phyloP scores from a whole-genome alignment of 35 echinoderm and acorn worm genomes.

The Lytechinus pictus region DNA sequence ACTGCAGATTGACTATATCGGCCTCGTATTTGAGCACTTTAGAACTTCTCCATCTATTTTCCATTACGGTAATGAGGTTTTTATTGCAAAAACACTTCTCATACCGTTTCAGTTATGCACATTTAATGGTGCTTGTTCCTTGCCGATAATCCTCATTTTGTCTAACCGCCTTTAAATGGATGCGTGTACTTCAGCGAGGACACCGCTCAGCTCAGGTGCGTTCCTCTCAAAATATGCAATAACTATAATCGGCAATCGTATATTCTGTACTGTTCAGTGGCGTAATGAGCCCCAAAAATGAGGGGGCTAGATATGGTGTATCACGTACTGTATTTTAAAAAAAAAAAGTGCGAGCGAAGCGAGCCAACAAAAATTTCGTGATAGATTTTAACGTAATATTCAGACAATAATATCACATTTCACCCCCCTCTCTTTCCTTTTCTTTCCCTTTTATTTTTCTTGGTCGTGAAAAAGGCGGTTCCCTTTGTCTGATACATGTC shows the following conservation, averaged over 20 bases:
- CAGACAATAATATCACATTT: too few species aligned
- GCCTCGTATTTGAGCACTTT: neutral
- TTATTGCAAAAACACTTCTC: neutral
- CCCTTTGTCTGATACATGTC: too few species aligned
- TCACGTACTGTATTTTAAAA: too few species aligned
- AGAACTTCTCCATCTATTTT: neutral
- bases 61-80: neutral
- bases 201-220: neutral
- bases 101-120: neutral
- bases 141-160: neutral
- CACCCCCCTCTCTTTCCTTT: too few species aligned
- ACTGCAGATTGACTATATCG: neutral
- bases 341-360: too few species aligned
- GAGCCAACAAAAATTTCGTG: too few species aligned
- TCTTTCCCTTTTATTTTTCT: too few species aligned
- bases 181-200: neutral
- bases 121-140: neutral
- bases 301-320: too few species aligned
- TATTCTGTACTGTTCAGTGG: too few species aligned
- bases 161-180: neutral
- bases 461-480: too few species aligned
- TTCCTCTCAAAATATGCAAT: neutral
- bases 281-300: too few species aligned
- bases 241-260: neutral
- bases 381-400: too few species aligned